These are phyloP conservation scores for Patiria miniata DNA, from an alignment of 35 echinoderm and acorn worm genomes.

Conservation along the genomic window DNA sequence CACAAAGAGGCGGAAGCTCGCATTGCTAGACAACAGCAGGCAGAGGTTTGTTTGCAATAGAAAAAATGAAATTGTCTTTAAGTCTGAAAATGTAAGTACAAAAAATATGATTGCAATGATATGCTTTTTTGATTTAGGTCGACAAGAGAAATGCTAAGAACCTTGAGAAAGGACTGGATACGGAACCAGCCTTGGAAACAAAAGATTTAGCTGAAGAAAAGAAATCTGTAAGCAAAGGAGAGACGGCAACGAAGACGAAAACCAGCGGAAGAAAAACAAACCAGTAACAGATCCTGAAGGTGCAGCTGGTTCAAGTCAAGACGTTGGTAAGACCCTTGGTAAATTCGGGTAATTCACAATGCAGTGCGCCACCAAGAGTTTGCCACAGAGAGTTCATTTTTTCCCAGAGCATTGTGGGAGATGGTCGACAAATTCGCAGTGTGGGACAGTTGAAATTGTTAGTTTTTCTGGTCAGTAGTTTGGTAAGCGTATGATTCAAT, in stretches of 20 bases:
- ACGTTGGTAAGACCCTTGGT: background rate
- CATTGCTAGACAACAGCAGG: slow-evolving; percentile 17
- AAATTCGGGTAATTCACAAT: background rate
- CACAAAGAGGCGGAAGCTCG: slow-evolving; percentile 79
- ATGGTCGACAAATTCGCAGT: too few species aligned
- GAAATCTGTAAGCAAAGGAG: slow-evolving; percentile 4
- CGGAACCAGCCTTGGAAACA: background rate
- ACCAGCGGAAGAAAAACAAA: background rate
- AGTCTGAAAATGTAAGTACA: background rate
- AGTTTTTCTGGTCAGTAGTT: too few species aligned
- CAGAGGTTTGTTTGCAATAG: background rate
- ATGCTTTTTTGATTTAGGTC: slow-evolving; percentile 23
- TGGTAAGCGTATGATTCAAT: too few species aligned
- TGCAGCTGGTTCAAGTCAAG: background rate
- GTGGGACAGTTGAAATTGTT: too few species aligned
- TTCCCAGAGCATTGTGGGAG: too few species aligned
- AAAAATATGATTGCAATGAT: too few species aligned
- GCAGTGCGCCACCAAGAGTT: too few species aligned
- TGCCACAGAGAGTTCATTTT: too few species aligned
- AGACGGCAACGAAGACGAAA: slow-evolving; percentile 3
- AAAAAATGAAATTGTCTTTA: background rate
- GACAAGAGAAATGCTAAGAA: slow-evolving; percentile 84
- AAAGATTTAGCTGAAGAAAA: slow-evolving; percentile 6
- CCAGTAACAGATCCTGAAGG: too few species aligned
- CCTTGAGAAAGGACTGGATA: slow-evolving; percentile 46